phyloP scores from a whole-genome alignment of 2,888 invertebrate species.

The Drosophila recens region DNA sequence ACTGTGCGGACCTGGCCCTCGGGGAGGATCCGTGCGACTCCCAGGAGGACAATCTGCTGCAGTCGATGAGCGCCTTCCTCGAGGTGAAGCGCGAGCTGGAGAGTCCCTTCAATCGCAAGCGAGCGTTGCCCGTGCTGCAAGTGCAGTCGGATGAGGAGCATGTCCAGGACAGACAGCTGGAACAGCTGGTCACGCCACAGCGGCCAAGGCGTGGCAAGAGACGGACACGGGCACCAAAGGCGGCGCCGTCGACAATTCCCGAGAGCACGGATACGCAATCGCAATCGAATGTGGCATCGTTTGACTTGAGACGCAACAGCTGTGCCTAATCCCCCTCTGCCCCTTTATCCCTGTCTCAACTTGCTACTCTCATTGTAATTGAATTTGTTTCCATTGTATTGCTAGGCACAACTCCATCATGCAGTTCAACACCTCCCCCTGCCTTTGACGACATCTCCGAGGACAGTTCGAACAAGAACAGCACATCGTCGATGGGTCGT shows the following conservation, averaged over 20 bases:
- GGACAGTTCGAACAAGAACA: slow-evolving; percentile 85
- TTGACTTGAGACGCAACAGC: slow-evolving; percentile 49
- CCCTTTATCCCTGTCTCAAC: no score
- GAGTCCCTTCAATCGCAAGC: slow-evolving; percentile 42
- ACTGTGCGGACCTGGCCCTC: slow-evolving; percentile 83
- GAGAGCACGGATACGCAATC: slow-evolving; percentile 65
- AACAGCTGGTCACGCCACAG: slow-evolving; percentile 18
- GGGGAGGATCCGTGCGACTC: slow-evolving; percentile 73
- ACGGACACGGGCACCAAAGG: slow-evolving; percentile 52
- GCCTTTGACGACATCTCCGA: slow-evolving; percentile 93
- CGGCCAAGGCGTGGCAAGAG: slow-evolving; percentile 54
- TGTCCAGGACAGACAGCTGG: not conserved
- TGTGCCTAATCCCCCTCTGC: slow-evolving; percentile 13
- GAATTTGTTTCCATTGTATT: slow-evolving; percentile 79
- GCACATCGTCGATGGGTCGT: slow-evolving; percentile 82
- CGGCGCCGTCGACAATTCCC: slow-evolving; percentile 71
- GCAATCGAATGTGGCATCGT: slow-evolving; percentile 19
- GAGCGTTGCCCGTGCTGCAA: slow-evolving; percentile 52
- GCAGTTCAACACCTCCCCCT: slow-evolving; percentile 96
- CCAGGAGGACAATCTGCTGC: slow-evolving; percentile 83
- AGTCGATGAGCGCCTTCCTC: slow-evolving; percentile 81
- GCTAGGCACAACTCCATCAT: slow-evolving; percentile 89
- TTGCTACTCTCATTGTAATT: slow-evolving; percentile 41
- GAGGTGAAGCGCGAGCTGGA: slow-evolving; percentile 84
- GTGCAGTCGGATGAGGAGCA: not conserved